Percentiles rank a stretch among this genome's conserved stretches.
phyloP scores from a whole-genome alignment of 2,888 invertebrate species.

The Orthosia gracilis region DNA sequence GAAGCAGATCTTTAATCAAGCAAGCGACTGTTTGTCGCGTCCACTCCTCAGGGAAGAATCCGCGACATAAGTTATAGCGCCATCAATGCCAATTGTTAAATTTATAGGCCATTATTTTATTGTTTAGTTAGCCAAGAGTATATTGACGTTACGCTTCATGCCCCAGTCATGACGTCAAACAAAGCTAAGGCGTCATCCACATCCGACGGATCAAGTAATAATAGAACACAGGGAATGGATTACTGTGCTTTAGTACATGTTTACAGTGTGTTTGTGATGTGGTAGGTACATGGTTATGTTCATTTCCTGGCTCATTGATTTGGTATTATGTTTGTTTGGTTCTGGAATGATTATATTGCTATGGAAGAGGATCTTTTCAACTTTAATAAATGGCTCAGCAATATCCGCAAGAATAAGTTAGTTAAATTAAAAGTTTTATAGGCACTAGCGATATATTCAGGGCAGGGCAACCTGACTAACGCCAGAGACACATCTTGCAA shows the following conservation, averaged over 20 bases:
- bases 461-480: not conserved
- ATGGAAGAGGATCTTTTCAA: not conserved
- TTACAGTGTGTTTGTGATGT: slow-evolving; percentile 48
- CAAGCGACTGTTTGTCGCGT: slow-evolving; percentile 47
- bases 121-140: slow-evolving; percentile 65
- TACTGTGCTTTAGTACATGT: slow-evolving; percentile 52
- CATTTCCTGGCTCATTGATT: slow-evolving; percentile 14
- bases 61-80: slow-evolving; percentile 63
- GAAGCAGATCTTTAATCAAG: slow-evolving; percentile 60
- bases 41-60: slow-evolving; percentile 56
- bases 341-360: not conserved
- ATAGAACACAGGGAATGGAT: slow-evolving; percentile 64
- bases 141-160: slow-evolving; percentile 62
- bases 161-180: slow-evolving; percentile 62
- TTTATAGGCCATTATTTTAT: slow-evolving; percentile 69
- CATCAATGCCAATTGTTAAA: slow-evolving; percentile 68
- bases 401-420: not conserved
- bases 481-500: not conserved
- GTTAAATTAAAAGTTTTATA: not conserved
- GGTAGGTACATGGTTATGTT: slow-evolving; percentile 28
- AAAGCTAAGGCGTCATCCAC: slow-evolving; percentile 58
- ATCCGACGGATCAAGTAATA: slow-evolving; percentile 64
- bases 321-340: slow-evolving; percentile 2
- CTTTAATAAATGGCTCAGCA: not conserved
- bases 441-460: not conserved